Evolutionary conservation across 2,113 vertebrate genomes (phyloP).

Genomic region (Notechis scutatus): DNA sequence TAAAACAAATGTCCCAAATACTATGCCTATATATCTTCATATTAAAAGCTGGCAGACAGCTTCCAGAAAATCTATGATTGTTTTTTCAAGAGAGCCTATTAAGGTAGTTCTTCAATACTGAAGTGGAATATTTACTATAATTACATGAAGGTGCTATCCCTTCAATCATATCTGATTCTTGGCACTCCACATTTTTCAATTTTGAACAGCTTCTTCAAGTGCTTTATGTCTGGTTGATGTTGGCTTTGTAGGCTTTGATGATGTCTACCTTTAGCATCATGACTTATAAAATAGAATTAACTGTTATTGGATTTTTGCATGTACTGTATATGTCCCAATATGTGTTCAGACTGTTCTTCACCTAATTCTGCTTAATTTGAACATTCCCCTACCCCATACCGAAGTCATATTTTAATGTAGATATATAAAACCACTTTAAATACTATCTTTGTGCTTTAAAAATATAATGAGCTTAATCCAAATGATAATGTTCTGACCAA

Average conservation of each 20-base stretch:
- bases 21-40: background rate
- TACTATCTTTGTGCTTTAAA: background rate
- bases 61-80: background rate
- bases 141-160: background rate
- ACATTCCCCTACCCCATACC: background rate
- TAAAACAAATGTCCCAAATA: background rate
- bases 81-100: background rate
- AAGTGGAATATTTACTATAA: background rate
- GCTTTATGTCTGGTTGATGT: background rate
- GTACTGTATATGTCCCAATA: background rate
- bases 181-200: background rate
- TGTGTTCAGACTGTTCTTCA: background rate
- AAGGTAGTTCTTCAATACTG: background rate
- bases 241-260: background rate
- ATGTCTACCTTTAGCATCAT: background rate
- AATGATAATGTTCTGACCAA: background rate
- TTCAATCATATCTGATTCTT: background rate
- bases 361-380: background rate
- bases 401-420: background rate
- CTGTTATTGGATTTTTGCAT: background rate
- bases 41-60: background rate
- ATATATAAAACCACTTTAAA: background rate
- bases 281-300: background rate
- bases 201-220: background rate
- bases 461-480: background rate